phyloP scores from a whole-genome alignment of 2,797 vertebrate genomes.

The Pipistrellus kuhlii region DNA sequence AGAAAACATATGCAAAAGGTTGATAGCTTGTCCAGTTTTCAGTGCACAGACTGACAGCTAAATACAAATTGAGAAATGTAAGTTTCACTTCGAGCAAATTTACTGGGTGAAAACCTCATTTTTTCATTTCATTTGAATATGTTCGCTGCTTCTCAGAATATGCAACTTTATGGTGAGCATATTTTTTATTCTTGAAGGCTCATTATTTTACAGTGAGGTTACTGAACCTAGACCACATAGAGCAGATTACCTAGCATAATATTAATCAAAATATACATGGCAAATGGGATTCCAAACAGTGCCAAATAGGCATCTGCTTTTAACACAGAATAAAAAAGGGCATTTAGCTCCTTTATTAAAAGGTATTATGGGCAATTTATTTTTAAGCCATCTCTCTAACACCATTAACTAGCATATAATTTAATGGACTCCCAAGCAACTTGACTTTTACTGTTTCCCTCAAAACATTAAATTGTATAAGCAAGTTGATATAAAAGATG shows the following conservation, averaged over 20 bases:
- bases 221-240: constrained; percentile 90
- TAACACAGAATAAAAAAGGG: constrained; percentile 88
- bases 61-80: constrained; percentile 87
- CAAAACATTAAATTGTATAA: constrained; percentile 88
- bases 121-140: constrained; percentile 93
- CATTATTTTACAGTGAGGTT: constrained; percentile 95
- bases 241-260: constrained; percentile 91
- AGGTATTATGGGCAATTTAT: constrained; percentile 88
- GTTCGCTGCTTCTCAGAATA: constrained; percentile 89
- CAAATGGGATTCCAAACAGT: constrained; percentile 90
- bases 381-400: constrained; percentile 87
- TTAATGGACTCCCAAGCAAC: constrained; percentile 87
- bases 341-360: constrained; percentile 87
- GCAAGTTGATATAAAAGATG: constrained; percentile 86
- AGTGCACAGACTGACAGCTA: constrained; percentile 88
- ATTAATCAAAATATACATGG: constrained; percentile 96
- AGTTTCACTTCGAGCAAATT: constrained; percentile 88
- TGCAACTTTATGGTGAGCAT: constrained; percentile 88
- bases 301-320: constrained; percentile 88
- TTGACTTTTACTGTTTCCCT: constrained; percentile 88
- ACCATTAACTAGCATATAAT: constrained; percentile 87
- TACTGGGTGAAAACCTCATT: constrained; percentile 90
- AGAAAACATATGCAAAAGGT: constrained; percentile 91
- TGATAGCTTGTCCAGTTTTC: constrained; percentile 89
- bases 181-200: constrained; percentile 95